Base-by-base conservation (phyloP, 2,888 invertebrate species). In the Crossocerus cetratus region DNA sequence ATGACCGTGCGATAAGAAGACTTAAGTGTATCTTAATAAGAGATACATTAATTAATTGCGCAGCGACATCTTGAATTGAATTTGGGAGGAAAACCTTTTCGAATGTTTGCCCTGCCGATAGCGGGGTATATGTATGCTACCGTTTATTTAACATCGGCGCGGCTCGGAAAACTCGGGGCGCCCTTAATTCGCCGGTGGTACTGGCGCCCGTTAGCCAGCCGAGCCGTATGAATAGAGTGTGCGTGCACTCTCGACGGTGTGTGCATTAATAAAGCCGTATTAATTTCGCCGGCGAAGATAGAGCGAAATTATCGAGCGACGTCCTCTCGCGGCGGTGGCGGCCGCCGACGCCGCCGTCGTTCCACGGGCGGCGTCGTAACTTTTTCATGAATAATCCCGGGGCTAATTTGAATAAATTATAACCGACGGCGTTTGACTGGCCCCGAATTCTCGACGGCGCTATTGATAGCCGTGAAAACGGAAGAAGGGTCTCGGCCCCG, bases 371-470 rank as follows among this genome's bases (percentile, higher is more conserved):
- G 70, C 71, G 77, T 80, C 83, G 83, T 85, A 88, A 89, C 87
- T 87, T 88, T 89, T 88, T 87, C 86, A 89, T 88, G 88, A 90
- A 89, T 88, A 88, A 88, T 89, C 86, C 86, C 81, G 78, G 49
- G 80, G 83, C 86, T 90, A 87, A 90, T 90, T 90, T 89, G 84
- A 89, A 90, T 90, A 90, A 89, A 90, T 90, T 89, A 89, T 88
- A 90, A 89, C 87, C 87, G 84, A 89, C 87, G 88, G 89, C 86
- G 87, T 89, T 90, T 90, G 90, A 89, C 88, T 86, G 85, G 74
- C 49, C 83, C 83, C 82, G 81, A 85, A 86, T 86, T 79, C 80
- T 80, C 82, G 66, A 65, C 69, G 67, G 77, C 65, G 78, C 78
- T 87, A 89, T 87, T 87, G 87, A 88, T 86, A 87, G 83, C 83